These are phyloP conservation scores for Hydraecia micacea DNA, from an alignment of 2,888 invertebrate species.

Conservation along the genomic window DNA sequence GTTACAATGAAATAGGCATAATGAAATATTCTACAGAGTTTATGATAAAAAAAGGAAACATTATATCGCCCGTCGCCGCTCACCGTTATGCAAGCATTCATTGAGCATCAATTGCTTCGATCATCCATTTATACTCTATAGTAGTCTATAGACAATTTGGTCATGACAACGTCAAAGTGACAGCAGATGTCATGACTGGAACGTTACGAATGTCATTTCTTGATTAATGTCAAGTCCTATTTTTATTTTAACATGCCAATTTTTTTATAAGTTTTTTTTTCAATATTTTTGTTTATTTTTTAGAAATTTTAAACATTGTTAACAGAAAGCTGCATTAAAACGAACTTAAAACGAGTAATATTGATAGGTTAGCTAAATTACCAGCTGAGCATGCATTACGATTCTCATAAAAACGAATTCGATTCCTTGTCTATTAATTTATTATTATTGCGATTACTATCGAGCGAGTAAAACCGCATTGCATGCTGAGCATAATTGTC, in stretches of 20 bases:
- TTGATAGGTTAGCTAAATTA: conserved; percentile 17
- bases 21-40: conserved; percentile 81
- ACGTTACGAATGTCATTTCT: conserved; percentile 50
- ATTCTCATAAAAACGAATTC: conserved; percentile 43
- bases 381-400: conserved; percentile 37
- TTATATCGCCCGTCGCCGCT: conserved; percentile 70
- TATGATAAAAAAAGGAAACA: conserved; percentile 79
- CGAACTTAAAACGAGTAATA: conserved; percentile 32
- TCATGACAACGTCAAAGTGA: conserved; percentile 55
- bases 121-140: conserved; percentile 36
- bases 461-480: conserved; percentile 12
- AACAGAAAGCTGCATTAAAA: conserved; percentile 30
- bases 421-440: conserved; percentile 38
- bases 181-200: conserved; percentile 48
- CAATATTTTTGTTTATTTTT: conserved; percentile 9
- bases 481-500: conserved; percentile 28
- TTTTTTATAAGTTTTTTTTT: conserved; percentile 5
- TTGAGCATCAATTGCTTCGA: conserved; percentile 67
- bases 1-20: conserved; percentile 83
- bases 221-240: conserved; percentile 11
- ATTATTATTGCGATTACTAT: conserved; percentile 41
- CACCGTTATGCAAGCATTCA: conserved; percentile 65
- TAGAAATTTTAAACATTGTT: conserved; percentile 13
- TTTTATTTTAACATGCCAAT: conserved; percentile 29
- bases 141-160: conserved; percentile 40